Conservation (phyloP, 2,797 vertebrate species). For the Aselliscus stoliczkanus region DNA sequence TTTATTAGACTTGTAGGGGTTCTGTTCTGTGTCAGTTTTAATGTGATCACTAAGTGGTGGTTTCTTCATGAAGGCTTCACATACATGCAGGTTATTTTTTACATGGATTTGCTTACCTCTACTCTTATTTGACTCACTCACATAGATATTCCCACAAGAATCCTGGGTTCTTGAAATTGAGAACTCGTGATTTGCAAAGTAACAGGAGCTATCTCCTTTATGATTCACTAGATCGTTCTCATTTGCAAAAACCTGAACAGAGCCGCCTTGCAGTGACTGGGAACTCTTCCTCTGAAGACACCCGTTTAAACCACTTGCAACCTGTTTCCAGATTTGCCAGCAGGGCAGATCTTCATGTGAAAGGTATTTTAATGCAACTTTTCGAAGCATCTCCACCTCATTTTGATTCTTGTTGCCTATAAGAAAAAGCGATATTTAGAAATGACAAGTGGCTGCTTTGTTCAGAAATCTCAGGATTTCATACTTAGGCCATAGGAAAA, state of each 20-base stretch:
- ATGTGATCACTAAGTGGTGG: not conserved
- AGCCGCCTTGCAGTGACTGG: not conserved
- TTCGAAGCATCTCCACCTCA: not conserved
- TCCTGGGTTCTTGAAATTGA: not conserved
- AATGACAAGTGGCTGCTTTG: not conserved
- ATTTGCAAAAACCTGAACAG: not conserved
- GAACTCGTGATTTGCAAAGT: not conserved
- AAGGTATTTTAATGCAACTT: not conserved
- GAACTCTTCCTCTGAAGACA: not conserved
- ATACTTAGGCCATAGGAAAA: not conserved
- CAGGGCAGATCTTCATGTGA: not conserved
- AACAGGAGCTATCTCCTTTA: not conserved
- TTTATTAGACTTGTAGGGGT: not conserved
- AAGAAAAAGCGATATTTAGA: conserved; percentile 3
- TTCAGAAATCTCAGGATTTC: not conserved
- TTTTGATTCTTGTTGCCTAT: conserved; percentile 3
- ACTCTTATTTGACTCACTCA: not conserved
- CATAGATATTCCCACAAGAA: not conserved
- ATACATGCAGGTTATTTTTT: not conserved
- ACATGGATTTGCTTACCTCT: not conserved
- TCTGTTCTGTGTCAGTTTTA: not conserved
- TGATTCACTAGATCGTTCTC: not conserved
- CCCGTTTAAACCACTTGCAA: not conserved
- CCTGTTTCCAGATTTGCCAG: conserved; percentile 45
- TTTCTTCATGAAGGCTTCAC: not conserved